Conservation (phyloP, 2,113 vertebrate species). For the Corapipo altera region DNA sequence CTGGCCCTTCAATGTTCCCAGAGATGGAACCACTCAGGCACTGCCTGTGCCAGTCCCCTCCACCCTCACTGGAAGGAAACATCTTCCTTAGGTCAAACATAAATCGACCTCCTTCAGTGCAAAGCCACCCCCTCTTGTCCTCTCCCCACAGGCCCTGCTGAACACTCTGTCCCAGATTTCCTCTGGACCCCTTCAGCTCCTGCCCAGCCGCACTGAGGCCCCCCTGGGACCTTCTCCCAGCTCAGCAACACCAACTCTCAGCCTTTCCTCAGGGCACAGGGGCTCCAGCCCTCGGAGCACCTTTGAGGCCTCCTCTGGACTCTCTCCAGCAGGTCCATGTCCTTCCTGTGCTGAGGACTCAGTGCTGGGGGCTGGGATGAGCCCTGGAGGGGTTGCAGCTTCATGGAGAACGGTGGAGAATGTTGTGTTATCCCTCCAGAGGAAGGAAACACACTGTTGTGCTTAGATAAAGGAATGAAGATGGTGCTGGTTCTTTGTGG, state of each 20-base stretch:
- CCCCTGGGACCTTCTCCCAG: neutral
- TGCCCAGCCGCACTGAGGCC: accelerated
- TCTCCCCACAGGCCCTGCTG: too few relatives aligned
- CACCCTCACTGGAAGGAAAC: neutral
- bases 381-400: neutral
- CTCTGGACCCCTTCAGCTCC: neutral
- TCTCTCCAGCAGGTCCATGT: neutral
- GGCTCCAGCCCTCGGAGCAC: neutral
- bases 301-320: neutral
- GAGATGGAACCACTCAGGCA: neutral
- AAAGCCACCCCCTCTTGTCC: neutral
- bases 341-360: neutral
- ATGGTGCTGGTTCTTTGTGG: neutral
- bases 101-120: neutral
- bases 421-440: neutral
- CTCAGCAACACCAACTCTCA: neutral
- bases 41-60: neutral
- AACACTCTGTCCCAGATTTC: neutral
- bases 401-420: neutral
- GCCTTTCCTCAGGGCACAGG: neutral
- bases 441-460: neutral
- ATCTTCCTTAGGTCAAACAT: neutral
- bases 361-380: neutral
- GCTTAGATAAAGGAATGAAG: neutral
- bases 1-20: neutral